phyloP scores from a whole-genome alignment of 1,140 invertebrate genomes.

The Brachionus angularis region DNA sequence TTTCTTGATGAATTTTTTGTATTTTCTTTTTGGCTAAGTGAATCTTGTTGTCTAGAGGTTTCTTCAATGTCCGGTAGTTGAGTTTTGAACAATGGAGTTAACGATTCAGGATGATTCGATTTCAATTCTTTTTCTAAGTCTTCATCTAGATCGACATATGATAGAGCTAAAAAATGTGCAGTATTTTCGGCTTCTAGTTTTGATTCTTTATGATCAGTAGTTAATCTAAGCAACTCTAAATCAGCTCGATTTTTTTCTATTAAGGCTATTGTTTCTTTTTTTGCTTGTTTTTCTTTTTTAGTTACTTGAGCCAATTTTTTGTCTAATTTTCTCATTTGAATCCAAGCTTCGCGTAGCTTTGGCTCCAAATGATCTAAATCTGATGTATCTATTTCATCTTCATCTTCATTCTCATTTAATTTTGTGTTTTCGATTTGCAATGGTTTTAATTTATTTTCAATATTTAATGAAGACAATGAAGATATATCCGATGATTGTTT shows the following conservation, averaged over 20 bases:
- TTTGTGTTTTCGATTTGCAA: neutral
- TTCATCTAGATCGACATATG: slow-evolving; percentile 24
- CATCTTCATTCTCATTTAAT: slow-evolving; percentile 10
- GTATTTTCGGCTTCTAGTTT: slow-evolving; percentile 38
- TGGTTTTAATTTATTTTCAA: neutral
- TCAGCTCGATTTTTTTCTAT: slow-evolving; percentile 41
- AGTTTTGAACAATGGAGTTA: slow-evolving; percentile 38
- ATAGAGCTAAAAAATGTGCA: slow-evolving; percentile 4
- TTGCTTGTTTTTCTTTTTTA: slow-evolving; percentile 34
- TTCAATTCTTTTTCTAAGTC: neutral
- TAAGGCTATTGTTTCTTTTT: slow-evolving; percentile 30
- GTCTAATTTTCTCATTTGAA: slow-evolving; percentile 40
- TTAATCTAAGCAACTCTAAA: neutral
- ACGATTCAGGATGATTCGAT: neutral
- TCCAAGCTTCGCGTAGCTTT: slow-evolving; percentile 35
- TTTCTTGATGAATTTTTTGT: neutral
- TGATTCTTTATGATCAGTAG: slow-evolving; percentile 2
- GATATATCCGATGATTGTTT: too few relatives aligned
- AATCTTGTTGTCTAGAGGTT: neutral
- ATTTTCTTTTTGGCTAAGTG: neutral
- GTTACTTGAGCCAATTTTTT: neutral
- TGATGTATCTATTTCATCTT: slow-evolving; percentile 14
- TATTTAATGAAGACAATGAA: neutral
- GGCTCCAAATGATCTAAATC: slow-evolving; percentile 15
- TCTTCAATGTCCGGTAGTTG: slow-evolving; percentile 35